Evolutionary conservation across 2,888 invertebrate genomes (phyloP).

Genomic region (Odontocerum albicorne): DNA sequence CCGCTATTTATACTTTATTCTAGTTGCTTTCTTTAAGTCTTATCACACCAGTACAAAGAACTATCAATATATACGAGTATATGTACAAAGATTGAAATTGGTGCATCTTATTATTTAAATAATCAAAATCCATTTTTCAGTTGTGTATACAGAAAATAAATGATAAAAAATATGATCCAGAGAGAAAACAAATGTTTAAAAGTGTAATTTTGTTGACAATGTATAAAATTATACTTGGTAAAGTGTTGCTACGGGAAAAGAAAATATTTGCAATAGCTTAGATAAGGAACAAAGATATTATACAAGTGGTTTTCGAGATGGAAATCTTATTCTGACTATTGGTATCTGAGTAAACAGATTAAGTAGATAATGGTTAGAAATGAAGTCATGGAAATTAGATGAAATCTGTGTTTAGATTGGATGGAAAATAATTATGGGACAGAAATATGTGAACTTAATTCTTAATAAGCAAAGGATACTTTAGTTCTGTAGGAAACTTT

Average conservation of each 20-base stretch:
- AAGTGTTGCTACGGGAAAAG: not conserved
- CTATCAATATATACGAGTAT: no score
- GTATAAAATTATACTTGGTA: no score
- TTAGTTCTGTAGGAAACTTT: not conserved
- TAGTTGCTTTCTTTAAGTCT: no score
- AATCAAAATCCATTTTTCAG: not conserved
- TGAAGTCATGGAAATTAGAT: no score
- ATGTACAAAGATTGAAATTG: not conserved
- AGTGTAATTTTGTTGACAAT: no score
- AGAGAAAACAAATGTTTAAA: no score
- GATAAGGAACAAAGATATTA: slow-evolving; percentile 1
- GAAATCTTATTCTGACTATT: not conserved
- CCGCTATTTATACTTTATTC: no score
- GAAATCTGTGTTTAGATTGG: no score
- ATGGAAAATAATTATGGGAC: not conserved
- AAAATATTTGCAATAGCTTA: slow-evolving; percentile 2
- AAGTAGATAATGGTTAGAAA: not conserved
- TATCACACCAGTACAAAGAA: no score
- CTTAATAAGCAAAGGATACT: not conserved
- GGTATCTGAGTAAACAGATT: not conserved
- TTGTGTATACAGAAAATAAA: not conserved
- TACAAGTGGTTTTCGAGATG: not conserved
- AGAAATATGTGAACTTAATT: not conserved
- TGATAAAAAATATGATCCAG: no score
- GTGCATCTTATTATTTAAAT: not conserved